Evolutionary conservation across 2,888 invertebrate genomes (phyloP), one percentile per base, ranked within the genome.

Genomic region (Hypercompe scribonia): DNA sequence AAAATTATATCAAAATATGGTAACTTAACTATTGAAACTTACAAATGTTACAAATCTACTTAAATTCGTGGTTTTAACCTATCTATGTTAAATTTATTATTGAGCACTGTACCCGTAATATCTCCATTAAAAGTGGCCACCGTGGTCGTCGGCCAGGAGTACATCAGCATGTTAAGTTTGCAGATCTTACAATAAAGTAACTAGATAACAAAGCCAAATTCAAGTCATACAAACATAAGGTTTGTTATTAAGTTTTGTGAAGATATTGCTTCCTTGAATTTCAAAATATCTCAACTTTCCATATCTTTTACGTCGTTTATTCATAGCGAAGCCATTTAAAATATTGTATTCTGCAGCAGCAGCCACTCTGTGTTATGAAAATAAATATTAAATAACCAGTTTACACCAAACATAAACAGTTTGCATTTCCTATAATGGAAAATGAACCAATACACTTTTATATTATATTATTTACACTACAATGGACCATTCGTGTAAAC

Each of bases 401-500:
- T 68, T 58, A 54, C 36, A 68, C 34, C 36, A 68, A 68, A 68
- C 18, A 36, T 68, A 36, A 21, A 4, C 36, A 61, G 31, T 34
- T 67, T 58, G 21, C n/a, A 58, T 36, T 36, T 69, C 36, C 61
- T 42, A 58, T 42, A 69, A 69, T 61, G 34, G 34, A 24, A 64
- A 64, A 64, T 63, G n/a, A 63, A 33, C 42, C 46, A 70, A 70
- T 3, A 46, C 33, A 70, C 46, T 63, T 64, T 64, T n/a, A 33
- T 58, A 54, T 69, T 65, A 69, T 50, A 61, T 50, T 70, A 75
- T 75, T 66, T 34, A 50, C 69, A 28, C 7, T 72, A 46, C 63
- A 69, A 36, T 66, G 46, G 13, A 50, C 58, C 74, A 70, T 76
- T 65, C 72, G 66, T 75, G 70, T 70, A 73, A 74, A 71, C 74